phyloP scores from a whole-genome alignment of 2,888 invertebrate genomes.

The Sarcophaga carnaria region DNA sequence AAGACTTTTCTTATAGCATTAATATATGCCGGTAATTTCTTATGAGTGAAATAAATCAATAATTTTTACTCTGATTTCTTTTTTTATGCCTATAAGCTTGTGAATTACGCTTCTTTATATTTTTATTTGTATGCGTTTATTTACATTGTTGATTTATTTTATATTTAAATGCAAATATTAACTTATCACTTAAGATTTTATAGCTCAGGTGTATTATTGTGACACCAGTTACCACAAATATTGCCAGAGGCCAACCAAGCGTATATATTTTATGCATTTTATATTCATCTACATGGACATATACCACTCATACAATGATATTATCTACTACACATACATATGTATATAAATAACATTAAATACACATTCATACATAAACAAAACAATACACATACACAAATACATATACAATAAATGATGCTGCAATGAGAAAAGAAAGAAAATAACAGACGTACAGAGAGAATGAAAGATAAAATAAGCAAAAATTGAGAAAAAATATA shows the following conservation, averaged over 20 bases:
- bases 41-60: too few relatives aligned
- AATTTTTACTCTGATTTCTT: neutral
- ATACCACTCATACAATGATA: neutral
- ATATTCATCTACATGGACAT: neutral
- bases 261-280: slow-evolving; percentile 45
- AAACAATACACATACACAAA: neutral
- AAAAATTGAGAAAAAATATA: slow-evolving; percentile 19
- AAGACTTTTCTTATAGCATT: too few relatives aligned
- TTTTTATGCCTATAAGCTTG: neutral
- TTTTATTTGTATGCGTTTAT: neutral
- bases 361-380: neutral
- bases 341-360: too few relatives aligned
- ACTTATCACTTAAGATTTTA: slow-evolving; percentile 63
- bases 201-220: slow-evolving; percentile 62
- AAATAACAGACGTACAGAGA: slow-evolving; percentile 5
- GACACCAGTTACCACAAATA: slow-evolving; percentile 57
- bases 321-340: neutral
- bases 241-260: slow-evolving; percentile 52
- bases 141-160: slow-evolving; percentile 42
- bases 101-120: neutral
- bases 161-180: slow-evolving; percentile 55
- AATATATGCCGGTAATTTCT: too few relatives aligned
- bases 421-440: neutral
- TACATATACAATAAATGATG: neutral
- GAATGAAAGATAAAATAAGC: slow-evolving; percentile 32